Evolutionary conservation across 2,888 invertebrate genomes (phyloP).

Genomic region (Zygogramma bicolorata): DNA sequence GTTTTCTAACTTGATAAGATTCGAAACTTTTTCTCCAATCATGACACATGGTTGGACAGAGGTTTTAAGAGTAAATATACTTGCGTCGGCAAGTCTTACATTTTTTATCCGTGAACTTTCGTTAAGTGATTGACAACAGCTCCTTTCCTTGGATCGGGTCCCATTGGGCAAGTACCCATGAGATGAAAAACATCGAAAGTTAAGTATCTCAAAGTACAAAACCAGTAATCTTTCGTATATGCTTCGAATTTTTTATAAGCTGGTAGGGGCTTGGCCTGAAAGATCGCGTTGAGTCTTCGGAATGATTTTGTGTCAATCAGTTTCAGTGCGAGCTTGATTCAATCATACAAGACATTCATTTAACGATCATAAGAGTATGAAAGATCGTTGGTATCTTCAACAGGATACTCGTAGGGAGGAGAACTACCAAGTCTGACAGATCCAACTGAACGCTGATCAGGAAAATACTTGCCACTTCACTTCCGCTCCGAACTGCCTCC

Average conservation of each 20-base stretch:
- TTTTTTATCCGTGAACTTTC: no score
- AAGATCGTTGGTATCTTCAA: conserved; percentile 78
- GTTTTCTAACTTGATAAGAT: conserved; percentile 55
- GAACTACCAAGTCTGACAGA: conserved; percentile 67
- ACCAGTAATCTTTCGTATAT: conserved; percentile 34
- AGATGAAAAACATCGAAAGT: conserved; percentile 69
- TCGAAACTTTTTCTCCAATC: conserved; percentile 78
- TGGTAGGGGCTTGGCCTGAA: conserved; percentile 47
- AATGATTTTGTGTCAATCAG: conserved; percentile 69
- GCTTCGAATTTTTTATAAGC: conserved; percentile 19
- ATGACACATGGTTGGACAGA: conserved; percentile 77
- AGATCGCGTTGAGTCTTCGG: conserved; percentile 67
- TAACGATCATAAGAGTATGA: conserved; percentile 67
- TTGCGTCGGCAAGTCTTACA: conserved; percentile 75
- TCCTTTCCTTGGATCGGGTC: conserved; percentile 70
- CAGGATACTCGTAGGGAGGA: conserved; percentile 56
- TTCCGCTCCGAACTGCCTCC: conserved; percentile 63
- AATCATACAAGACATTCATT: conserved; percentile 70
- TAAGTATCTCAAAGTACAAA: conserved; percentile 34
- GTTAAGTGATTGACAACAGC: conserved; percentile 75
- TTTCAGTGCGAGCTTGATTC: conserved; percentile 62
- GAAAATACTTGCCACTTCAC: conserved; percentile 17
- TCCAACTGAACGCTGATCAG: conserved; percentile 73
- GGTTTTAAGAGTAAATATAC: conserved; percentile 73
- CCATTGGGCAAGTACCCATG: conserved; percentile 78